Conservation (phyloP, 2,113 vertebrate genomes). For the Cariama cristata region DNA sequence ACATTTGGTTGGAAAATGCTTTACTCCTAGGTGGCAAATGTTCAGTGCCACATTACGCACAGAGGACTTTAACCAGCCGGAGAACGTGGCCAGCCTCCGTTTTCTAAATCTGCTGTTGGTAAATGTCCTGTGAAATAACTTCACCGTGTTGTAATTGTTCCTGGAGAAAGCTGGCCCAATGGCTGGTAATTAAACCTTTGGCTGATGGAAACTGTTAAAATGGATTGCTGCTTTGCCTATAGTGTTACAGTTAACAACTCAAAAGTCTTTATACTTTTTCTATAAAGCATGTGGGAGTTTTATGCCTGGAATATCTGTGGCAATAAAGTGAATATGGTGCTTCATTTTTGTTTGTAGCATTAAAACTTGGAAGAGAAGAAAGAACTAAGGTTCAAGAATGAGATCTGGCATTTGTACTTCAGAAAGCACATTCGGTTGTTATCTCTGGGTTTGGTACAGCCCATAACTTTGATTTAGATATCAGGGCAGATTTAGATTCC, state of each 20-base stretch:
- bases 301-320: conserved; percentile 44
- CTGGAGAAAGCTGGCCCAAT: conserved; percentile 57
- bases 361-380: conserved; percentile 4
- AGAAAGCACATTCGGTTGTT: not conserved
- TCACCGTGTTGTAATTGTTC: conserved; percentile 55
- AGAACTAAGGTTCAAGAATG: not conserved
- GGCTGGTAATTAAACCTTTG: conserved; percentile 61
- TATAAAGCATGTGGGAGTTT: conserved; percentile 41
- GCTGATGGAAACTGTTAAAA: conserved; percentile 67
- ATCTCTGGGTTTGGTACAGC: not conserved
- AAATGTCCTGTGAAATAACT: conserved; percentile 68
- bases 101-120: conserved; percentile 56
- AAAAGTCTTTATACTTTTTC: conserved; percentile 61
- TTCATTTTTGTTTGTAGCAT: conserved; percentile 9
- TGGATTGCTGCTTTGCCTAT: conserved; percentile 48
- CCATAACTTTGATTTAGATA: not conserved
- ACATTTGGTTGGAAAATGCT: not conserved
- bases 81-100: not conserved
- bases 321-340: conserved; percentile 47
- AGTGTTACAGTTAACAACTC: conserved; percentile 46
- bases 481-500: not conserved
- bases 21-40: not conserved
- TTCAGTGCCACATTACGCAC: not conserved
- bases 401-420: not conserved
- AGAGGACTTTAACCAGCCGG: not conserved